Evolutionary conservation across 2,113 vertebrate genomes (phyloP).

Genomic region (Hucho hucho): DNA sequence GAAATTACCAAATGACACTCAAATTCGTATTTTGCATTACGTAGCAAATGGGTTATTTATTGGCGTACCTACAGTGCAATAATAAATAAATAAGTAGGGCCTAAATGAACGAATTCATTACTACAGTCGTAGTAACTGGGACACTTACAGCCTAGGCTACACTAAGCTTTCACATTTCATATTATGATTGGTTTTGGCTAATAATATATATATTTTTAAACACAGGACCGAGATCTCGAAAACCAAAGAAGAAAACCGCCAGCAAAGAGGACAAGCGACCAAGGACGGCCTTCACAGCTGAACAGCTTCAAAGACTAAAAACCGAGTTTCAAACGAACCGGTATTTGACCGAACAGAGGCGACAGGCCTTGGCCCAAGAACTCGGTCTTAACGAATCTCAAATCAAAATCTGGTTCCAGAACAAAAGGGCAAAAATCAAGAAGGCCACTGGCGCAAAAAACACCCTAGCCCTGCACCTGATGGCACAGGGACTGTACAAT

Average conservation of each 20-base stretch:
- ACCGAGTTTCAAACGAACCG: slow-evolving; percentile 90
- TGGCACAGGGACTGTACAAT: slow-evolving; percentile 94
- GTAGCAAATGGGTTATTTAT: too few species aligned
- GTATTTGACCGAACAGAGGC: slow-evolving; percentile 90
- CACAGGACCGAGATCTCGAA: slow-evolving; percentile 92
- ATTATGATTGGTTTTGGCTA: background rate
- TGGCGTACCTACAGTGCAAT: too few species aligned
- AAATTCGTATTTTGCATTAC: background rate
- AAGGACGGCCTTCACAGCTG: slow-evolving; percentile 90
- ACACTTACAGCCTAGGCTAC: background rate
- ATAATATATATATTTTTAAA: slow-evolving; percentile 2
- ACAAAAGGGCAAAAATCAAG: slow-evolving; percentile 94
- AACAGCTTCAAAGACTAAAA: slow-evolving; percentile 91
- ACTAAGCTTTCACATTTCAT: background rate
- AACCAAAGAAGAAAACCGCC: slow-evolving; percentile 95
- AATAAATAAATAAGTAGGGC: too few species aligned
- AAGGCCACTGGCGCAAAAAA: slow-evolving; percentile 87
- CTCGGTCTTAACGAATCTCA: slow-evolving; percentile 92
- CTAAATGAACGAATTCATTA: too few species aligned
- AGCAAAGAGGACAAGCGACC: slow-evolving; percentile 93
- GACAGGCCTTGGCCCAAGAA: slow-evolving; percentile 87
- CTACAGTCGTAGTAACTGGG: too few species aligned
- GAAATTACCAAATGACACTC: slow-evolving; percentile 15
- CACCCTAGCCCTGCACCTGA: slow-evolving; percentile 86
- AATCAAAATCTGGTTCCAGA: slow-evolving; percentile 97